A percentile compares a stretch with the other conserved stretches of the same genome.
These are phyloP conservation scores for Criorhina ranunculi DNA, from an alignment of 2,888 invertebrate genomes.

Conservation along the genomic window DNA sequence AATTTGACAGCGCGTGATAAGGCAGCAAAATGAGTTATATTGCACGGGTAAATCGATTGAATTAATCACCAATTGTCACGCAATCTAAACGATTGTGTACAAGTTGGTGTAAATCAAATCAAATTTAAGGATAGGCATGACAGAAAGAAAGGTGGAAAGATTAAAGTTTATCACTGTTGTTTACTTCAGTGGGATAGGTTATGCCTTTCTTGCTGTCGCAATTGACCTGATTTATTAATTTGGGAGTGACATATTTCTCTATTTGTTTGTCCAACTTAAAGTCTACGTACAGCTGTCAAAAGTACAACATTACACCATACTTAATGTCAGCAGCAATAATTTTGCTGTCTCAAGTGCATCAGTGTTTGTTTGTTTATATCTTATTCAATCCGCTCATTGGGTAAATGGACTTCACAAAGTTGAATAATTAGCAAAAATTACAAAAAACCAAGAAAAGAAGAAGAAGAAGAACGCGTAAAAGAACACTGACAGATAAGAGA, in stretches of 20 bases:
- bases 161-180: constrained; percentile 29
- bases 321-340: constrained; percentile 64
- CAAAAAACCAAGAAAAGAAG: too few species aligned
- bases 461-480: constrained; percentile 28
- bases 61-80: constrained; percentile 65
- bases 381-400: constrained; percentile 68
- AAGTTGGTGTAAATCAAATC: constrained; percentile 50
- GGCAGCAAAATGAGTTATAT: constrained; percentile 31
- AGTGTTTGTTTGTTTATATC: constrained; percentile 57
- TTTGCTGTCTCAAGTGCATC: constrained; percentile 62
- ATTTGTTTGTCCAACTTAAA: constrained; percentile 48
- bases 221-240: constrained; percentile 26
- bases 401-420: constrained; percentile 74
- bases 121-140: constrained; percentile 8
- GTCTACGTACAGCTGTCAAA: constrained; percentile 39
- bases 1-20: constrained; percentile 1
- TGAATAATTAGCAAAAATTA: constrained; percentile 60
- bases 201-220: constrained; percentile 15
- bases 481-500: constrained; percentile 61
- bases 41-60: constrained; percentile 53
- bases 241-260: not conserved
- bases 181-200: constrained; percentile 36
- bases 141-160: constrained; percentile 38
- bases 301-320: constrained; percentile 64
- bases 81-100: constrained; percentile 50